A percentile compares a stretch with the other conserved stretches of the same genome.
Evolutionary conservation across 2,888 invertebrate genomes (phyloP).

Genomic region (Anaspis maculata): DNA sequence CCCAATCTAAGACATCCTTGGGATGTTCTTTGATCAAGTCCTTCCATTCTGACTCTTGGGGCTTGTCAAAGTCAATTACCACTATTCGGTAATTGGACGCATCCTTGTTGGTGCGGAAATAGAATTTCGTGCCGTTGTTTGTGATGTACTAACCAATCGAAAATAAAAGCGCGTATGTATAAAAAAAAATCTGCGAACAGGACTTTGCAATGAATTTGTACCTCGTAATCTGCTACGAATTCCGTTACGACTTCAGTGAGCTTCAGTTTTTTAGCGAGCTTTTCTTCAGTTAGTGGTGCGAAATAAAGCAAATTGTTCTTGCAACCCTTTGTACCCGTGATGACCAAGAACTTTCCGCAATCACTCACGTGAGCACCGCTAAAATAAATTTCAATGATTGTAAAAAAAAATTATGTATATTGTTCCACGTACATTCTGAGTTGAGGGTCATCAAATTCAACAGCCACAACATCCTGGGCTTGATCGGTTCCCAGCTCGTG

Average conservation of each 20-base stretch:
- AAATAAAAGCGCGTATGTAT: no score
- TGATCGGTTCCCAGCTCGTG: constrained; percentile 83
- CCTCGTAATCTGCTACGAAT: constrained; percentile 91
- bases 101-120: constrained; percentile 88
- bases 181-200: no score
- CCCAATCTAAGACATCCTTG: constrained; percentile 86
- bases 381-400: constrained; percentile 16
- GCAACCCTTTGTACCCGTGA: constrained; percentile 79
- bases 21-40: constrained; percentile 77
- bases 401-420: no score
- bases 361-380: constrained; percentile 82
- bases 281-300: constrained; percentile 61
- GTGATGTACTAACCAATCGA: constrained; percentile 66
- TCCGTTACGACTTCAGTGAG: constrained; percentile 77
- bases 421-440: constrained; percentile 70
- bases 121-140: constrained; percentile 72
- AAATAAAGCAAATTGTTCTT: constrained; percentile 86
- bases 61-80: constrained; percentile 68
- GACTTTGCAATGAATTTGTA: constrained; percentile 34
- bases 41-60: constrained; percentile 69
- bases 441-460: constrained; percentile 86
- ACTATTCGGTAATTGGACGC: constrained; percentile 88
- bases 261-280: constrained; percentile 55
- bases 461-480: constrained; percentile 75
- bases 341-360: constrained; percentile 83